phyloP scores from a whole-genome alignment of 2,888 invertebrate species.

The Ormyrus thymus region DNA sequence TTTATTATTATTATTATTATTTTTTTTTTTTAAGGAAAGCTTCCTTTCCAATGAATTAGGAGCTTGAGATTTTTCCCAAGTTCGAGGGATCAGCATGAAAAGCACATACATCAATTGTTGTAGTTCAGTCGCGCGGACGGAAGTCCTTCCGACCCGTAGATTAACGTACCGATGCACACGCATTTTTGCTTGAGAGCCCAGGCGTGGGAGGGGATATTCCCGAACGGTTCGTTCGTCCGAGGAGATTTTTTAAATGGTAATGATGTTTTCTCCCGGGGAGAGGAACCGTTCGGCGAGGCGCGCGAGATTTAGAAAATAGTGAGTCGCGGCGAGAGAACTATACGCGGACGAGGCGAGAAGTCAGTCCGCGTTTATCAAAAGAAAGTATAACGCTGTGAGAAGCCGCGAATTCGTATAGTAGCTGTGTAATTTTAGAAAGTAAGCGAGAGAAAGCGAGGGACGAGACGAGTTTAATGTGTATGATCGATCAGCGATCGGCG shows the following conservation, averaged over 20 bases:
- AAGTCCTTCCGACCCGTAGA: conserved; percentile 16
- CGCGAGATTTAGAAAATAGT: neutral
- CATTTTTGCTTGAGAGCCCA: conserved; percentile 20
- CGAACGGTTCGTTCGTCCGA: no score
- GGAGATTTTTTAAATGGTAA: no score
- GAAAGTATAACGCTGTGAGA: conserved; percentile 13
- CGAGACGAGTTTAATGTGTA: neutral
- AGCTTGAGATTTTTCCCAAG: conserved; percentile 1
- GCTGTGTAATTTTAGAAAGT: conserved; percentile 16
- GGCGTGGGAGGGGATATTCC: neutral
- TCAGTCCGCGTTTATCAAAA: conserved; percentile 2
- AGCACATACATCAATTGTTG: neutral
- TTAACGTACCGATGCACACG: neutral
- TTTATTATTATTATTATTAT: no score
- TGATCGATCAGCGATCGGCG: conserved; percentile 6
- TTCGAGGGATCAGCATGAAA: conserved; percentile 1
- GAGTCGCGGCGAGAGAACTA: neutral
- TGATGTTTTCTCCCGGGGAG: no score
- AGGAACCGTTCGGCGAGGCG: no score
- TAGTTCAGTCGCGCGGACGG: conserved; percentile 6
- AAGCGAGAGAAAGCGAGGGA: neutral
- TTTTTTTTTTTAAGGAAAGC: no score
- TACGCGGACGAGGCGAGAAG: neutral
- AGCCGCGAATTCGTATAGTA: conserved; percentile 5
- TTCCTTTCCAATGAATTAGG: conserved; percentile 8